Conservation (phyloP, 2,888 invertebrate genomes). For the Nemapogon koenigi region DNA sequence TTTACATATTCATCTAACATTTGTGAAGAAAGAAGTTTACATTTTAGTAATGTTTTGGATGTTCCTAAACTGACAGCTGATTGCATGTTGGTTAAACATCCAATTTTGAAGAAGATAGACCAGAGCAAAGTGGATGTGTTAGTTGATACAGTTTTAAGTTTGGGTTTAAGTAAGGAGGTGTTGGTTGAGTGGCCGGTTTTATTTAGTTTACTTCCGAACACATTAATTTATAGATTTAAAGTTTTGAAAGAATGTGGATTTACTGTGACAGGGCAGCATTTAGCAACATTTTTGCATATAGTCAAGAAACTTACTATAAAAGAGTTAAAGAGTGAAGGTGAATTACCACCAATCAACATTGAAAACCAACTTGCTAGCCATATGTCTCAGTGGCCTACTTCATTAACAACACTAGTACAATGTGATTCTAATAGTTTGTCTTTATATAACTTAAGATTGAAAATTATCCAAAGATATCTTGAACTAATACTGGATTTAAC, state of each 20-base stretch:
- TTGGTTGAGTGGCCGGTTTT: slow-evolving; percentile 35
- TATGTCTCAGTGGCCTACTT: slow-evolving; percentile 57
- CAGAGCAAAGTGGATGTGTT: slow-evolving; percentile 26
- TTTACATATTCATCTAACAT: not conserved
- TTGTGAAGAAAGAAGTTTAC: not conserved
- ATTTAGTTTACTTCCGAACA: slow-evolving; percentile 41
- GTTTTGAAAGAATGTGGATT: slow-evolving; percentile 52
- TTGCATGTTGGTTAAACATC: slow-evolving; percentile 37
- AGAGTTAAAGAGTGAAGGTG: slow-evolving; percentile 30
- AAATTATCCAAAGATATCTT: slow-evolving; percentile 49
- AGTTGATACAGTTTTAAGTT: slow-evolving; percentile 27
- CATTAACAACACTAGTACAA: slow-evolving; percentile 41
- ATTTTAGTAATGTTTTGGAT: slow-evolving; percentile 33
- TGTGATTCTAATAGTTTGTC: slow-evolving; percentile 35
- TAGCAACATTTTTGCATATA: slow-evolving; percentile 34
- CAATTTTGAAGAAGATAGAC: slow-evolving; percentile 33
- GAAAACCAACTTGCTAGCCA: slow-evolving; percentile 47
- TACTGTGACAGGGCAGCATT: slow-evolving; percentile 24
- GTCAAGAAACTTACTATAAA: slow-evolving; percentile 36
- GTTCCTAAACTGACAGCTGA: slow-evolving; percentile 34
- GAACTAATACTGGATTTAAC: slow-evolving; percentile 44
- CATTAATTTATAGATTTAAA: slow-evolving; percentile 37
- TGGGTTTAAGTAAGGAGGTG: slow-evolving; percentile 31
- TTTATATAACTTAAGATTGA: slow-evolving; percentile 35
- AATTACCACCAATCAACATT: slow-evolving; percentile 33